Percentiles rank a stretch among this genome's conserved stretches.
These are phyloP conservation scores for Rutpela maculata DNA, from an alignment of 2,888 invertebrate genomes.

Conservation along the genomic window DNA sequence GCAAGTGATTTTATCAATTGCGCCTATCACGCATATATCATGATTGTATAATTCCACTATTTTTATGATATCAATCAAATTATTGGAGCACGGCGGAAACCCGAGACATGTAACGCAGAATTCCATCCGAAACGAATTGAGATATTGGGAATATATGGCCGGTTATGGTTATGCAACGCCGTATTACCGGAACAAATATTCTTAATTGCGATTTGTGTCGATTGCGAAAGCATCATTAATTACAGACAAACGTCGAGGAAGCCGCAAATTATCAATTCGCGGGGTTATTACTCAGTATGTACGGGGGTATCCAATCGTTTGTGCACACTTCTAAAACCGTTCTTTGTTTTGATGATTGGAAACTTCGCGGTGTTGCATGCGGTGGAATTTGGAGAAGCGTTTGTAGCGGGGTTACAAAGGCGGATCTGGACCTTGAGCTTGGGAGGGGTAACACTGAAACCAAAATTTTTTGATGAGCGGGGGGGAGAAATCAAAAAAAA, in stretches of 20 bases:
- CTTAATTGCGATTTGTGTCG: neutral
- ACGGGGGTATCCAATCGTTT: neutral
- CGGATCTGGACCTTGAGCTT: no score
- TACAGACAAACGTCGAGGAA: neutral
- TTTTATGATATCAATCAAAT: neutral
- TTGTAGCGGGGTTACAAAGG: neutral
- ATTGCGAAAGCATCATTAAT: neutral
- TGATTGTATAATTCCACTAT: neutral
- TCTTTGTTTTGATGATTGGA: neutral
- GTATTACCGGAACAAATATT: neutral
- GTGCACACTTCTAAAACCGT: neutral
- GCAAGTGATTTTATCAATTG: no score
- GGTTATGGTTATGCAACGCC: neutral
- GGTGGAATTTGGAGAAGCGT: neutral
- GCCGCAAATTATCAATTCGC: neutral
- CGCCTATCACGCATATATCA: neutral
- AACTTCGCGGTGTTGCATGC: neutral
- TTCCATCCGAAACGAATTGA: conserved; percentile 5
- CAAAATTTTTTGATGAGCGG: no score
- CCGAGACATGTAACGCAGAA: neutral
- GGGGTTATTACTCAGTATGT: neutral
- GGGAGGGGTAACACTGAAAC: no score
- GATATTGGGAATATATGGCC: neutral
- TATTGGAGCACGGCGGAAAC: conserved; percentile 4
- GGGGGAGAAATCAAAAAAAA: no score